Evolutionary conservation across 2,797 vertebrate genomes (phyloP), one percentile per base, ranked within the genome.

Genomic region (Pteropus rufus): DNA sequence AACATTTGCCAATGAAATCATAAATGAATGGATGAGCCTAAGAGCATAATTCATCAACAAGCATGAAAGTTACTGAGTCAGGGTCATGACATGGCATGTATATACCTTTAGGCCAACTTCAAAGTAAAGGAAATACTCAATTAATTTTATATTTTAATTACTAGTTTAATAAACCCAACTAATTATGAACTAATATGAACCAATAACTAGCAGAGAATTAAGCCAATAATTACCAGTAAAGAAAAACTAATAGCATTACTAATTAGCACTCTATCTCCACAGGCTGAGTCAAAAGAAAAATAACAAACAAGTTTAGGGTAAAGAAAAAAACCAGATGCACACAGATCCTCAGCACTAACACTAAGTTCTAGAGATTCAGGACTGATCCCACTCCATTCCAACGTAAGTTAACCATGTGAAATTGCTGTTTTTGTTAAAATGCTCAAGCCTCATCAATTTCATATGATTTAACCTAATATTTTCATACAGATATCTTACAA

Each of bases 131-230:
- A 97, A 97, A 93, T 81, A 77, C 18, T 24, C 88, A 97, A 96
- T 96, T 98, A 95, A 96, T 84, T 96, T 96, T 84, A 81, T 77
- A 93, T 89, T 92, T 94, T 96, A 97, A 97, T 95, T 96, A 84
- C 69, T 95, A 79, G 81, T 88, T 72, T 89, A 89, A 96, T 94
- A 95, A 96, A 91, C 15, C 31, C 79, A 92, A 94, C 60, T 93
- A 96, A 97, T 97, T 93, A 95, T 58, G 60, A 86, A 89, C 49
- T 90, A 91, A 94, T 96, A 90, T 41, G n/a, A 93, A 54, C 26
- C 18, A 81, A 85, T 93, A 85, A 89, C 69, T 62, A 91, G 34
- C 64, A 94, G n/a, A 23, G 86, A 94, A 94, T 94, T 93, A 97
- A 93, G 87, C 24, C 81, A 97, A 88, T 95, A 96, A 96, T 96